phyloP scores from a whole-genome alignment of 2,797 vertebrate species.

The Coreius guichenoti region DNA sequence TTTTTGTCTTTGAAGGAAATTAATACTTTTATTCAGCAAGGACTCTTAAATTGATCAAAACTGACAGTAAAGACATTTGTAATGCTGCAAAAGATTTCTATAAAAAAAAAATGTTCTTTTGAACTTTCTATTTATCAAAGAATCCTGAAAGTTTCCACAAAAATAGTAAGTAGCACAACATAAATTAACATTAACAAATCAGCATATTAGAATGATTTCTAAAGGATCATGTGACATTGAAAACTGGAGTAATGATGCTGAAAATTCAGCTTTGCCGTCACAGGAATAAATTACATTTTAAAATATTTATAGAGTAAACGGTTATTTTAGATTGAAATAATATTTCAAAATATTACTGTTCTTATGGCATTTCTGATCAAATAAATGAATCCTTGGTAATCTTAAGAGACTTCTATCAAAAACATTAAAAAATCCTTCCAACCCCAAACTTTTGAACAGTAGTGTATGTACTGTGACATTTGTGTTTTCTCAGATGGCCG shows the following conservation, averaged over 20 bases:
- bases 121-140: not conserved
- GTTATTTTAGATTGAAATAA: not conserved
- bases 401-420: too few species aligned
- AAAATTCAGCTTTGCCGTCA: not conserved
- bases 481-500: constrained; percentile 81
- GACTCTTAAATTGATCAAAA: not conserved
- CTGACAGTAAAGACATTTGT: not conserved
- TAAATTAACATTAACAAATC: not conserved
- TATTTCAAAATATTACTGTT: not conserved
- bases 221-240: not conserved
- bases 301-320: not conserved
- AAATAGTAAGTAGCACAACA: not conserved
- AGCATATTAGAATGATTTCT: not conserved
- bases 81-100: not conserved
- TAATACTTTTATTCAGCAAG: not conserved
- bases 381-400: not conserved
- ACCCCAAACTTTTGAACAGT: not conserved
- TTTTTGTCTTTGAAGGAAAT: not conserved
- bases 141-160: not conserved
- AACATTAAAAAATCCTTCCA: not conserved
- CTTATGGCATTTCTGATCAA: not conserved
- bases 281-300: not conserved
- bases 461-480: constrained; percentile 7
- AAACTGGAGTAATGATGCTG: not conserved
- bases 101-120: not conserved